Conservation (phyloP, 2,888 invertebrate genomes). For the Stenichneumon culpator region DNA sequence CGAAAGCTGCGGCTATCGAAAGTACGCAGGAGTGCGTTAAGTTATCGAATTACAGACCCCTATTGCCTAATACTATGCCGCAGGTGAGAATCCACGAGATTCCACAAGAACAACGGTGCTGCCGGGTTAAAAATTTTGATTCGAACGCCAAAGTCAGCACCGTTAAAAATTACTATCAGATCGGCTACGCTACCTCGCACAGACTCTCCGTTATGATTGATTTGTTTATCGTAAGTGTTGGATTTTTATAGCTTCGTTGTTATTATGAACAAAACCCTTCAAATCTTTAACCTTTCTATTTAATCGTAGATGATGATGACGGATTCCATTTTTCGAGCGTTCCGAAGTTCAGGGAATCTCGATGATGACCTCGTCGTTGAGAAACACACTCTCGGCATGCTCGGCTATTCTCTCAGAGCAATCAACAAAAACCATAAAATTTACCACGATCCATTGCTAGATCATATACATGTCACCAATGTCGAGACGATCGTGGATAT, state of each 20-base stretch:
- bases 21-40: conserved; percentile 87
- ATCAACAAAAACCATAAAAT: not conserved
- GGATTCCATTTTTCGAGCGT: not conserved
- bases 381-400: not conserved
- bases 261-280: not conserved
- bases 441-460: not conserved
- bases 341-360: not conserved
- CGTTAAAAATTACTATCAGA: conserved; percentile 95
- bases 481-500: conserved; percentile 84
- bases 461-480: not conserved
- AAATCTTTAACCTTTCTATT: not conserved
- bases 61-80: conserved; percentile 85
- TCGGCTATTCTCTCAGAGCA: not conserved
- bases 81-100: conserved; percentile 88
- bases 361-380: not conserved
- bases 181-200: conserved; percentile 89
- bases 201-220: conserved; percentile 90
- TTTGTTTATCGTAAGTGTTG: conserved; percentile 89
- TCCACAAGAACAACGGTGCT: conserved; percentile 89
- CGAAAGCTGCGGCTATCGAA: conserved; percentile 87
- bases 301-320: not conserved
- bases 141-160: conserved; percentile 93
- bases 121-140: conserved; percentile 90
- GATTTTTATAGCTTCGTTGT: not conserved
- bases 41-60: conserved; percentile 86